Evolutionary conservation across 37 sponge, comb jelly and placozoan genomes (phyloP), one percentile per base, ranked within the genome.

Genomic region (Dysidea cf. avara): DNA sequence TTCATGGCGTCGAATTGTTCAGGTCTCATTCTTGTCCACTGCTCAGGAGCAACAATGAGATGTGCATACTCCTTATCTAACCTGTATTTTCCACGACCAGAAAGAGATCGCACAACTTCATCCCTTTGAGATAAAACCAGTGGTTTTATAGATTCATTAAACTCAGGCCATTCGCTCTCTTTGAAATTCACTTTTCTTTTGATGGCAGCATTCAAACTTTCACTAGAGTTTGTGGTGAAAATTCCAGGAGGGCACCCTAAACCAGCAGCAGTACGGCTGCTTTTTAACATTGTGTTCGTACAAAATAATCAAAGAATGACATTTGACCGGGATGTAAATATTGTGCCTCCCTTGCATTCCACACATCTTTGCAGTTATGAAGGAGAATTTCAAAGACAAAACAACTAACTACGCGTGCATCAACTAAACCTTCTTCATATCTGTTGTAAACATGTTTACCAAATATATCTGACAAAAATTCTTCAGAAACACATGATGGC

Each of bases 91-190:
- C 81, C 81, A 16, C 81, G 64, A 22, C 81, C 81, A 61, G 81
- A 80, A 29, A 80, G 72, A 21, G 81, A 13, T 1, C 81, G 64
- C 32, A 77, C 22, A 16, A 77, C 65, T 36, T 77, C 76, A 9
- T 40, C 49, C 6, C 32, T 40, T 26, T 67, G 47, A 47, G 68
- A 38, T 6, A 40, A 11, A 21, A 67, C 68, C 12, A 67, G 49
- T 26, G 3, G 16, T 67, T 18, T 67, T 22, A 67, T 39, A 20
- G 35, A n/a, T 5, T 40, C 29, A 40, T 28, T 26, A 18, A 67
- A 67, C 25, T 64, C 74, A 24, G 83, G 83, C 83, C 83, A 83
- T 37, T 75, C 59, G 1, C 67, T 33, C 49, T 48, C 51, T 74
- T 72, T 72, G 61, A 52, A 81, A 14, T 72, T 22, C 22, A 81